phyloP scores from a whole-genome alignment of 2,888 invertebrate species.

The Tipula unca region DNA sequence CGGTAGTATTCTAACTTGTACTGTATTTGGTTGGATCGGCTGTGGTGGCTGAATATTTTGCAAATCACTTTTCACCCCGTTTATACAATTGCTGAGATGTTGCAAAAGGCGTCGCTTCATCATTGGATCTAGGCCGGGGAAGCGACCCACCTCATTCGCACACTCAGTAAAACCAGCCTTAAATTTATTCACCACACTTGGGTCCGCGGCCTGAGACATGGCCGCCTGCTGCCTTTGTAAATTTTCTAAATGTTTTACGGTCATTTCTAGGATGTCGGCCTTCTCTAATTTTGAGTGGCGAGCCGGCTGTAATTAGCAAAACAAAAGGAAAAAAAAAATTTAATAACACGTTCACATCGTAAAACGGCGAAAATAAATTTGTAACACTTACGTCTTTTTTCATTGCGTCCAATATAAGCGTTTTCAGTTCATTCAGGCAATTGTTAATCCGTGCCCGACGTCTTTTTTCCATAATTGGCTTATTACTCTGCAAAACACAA shows the following conservation, averaged over 20 bases:
- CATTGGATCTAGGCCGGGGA: slow-evolving; percentile 63
- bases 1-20: slow-evolving; percentile 52
- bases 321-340: slow-evolving; percentile 1
- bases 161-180: slow-evolving; percentile 83
- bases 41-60: slow-evolving; percentile 29
- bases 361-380: background rate
- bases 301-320: slow-evolving; percentile 60
- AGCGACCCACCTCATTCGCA: slow-evolving; percentile 70
- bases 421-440: slow-evolving; percentile 79
- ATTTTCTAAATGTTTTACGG: slow-evolving; percentile 85
- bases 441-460: slow-evolving; percentile 83
- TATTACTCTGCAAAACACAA: slow-evolving; percentile 64
- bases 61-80: slow-evolving; percentile 40
- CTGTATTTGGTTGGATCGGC: slow-evolving; percentile 32
- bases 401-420: slow-evolving; percentile 72
- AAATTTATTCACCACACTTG: slow-evolving; percentile 75
- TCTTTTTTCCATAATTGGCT: slow-evolving; percentile 89
- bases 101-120: slow-evolving; percentile 64
- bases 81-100: slow-evolving; percentile 65
- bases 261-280: slow-evolving; percentile 91
- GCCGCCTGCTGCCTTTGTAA: slow-evolving; percentile 81
- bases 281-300: slow-evolving; percentile 92
- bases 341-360: background rate
- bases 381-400: slow-evolving; percentile 77
- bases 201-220: slow-evolving; percentile 74